These are phyloP conservation scores for Ceyx margarethae DNA, from an alignment of 2,113 vertebrate species.

Conservation along the genomic window DNA sequence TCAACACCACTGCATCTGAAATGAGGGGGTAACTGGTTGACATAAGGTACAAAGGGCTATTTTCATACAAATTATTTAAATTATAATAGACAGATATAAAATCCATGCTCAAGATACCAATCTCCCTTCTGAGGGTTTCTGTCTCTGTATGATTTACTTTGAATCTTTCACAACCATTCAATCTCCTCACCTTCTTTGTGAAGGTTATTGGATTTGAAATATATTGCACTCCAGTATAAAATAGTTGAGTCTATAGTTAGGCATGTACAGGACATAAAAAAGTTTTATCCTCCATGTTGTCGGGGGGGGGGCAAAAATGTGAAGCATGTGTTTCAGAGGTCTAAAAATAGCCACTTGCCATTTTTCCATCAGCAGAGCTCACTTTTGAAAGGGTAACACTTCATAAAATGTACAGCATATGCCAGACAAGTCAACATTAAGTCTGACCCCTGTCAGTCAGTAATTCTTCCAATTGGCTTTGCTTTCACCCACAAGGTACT, in stretches of 20 bases:
- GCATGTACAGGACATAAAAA: accelerated
- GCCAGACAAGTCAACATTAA: accelerated
- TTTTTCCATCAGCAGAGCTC: neutral
- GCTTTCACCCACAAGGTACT: neutral
- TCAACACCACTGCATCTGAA: neutral
- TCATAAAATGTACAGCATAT: accelerated
- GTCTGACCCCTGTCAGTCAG: accelerated
- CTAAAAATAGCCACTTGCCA: neutral
- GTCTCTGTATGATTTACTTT: neutral
- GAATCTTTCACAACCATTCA: neutral
- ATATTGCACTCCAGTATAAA: neutral
- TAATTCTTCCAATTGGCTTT: neutral
- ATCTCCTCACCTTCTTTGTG: neutral
- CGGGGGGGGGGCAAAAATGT: neutral
- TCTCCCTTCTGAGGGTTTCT: neutral
- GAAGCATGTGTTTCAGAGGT: neutral
- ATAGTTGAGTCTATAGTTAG: neutral
- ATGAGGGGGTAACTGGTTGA: neutral
- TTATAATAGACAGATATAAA: neutral
- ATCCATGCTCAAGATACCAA: neutral
- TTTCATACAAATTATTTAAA: neutral
- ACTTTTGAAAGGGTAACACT: neutral
- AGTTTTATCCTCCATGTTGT: neutral
- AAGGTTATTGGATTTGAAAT: neutral
- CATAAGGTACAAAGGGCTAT: neutral